A percentile compares a stretch with the other conserved stretches of the same genome.
These are phyloP conservation scores for Decapterus maruadsi DNA, from an alignment of 2,797 vertebrate species.

Conservation along the genomic window DNA sequence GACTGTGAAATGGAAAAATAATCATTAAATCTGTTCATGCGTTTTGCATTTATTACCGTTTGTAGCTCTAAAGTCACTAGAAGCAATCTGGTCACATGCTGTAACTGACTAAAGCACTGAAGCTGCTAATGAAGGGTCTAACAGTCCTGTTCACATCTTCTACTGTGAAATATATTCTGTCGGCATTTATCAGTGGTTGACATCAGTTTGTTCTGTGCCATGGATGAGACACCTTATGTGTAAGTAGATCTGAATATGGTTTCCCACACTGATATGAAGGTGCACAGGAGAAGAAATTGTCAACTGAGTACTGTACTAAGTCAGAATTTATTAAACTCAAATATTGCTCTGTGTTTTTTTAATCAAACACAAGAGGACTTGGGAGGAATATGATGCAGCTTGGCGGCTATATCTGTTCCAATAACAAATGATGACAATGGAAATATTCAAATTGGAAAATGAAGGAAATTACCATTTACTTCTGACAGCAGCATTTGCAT, in stretches of 20 bases:
- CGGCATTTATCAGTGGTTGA: constrained; percentile 41
- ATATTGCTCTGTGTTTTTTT: constrained; percentile 23
- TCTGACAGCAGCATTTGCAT: constrained; percentile 61
- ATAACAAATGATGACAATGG: constrained; percentile 69
- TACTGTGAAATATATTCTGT: constrained; percentile 38
- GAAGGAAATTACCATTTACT: constrained; percentile 62
- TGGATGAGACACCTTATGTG: neutral
- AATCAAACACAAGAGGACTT: constrained; percentile 31
- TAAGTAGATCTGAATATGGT: neutral
- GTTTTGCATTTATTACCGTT: constrained; percentile 58
- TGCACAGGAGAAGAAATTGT: neutral
- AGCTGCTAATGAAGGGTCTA: constrained; percentile 57
- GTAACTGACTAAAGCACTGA: constrained; percentile 52
- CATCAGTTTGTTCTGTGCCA: constrained; percentile 40
- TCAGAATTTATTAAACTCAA: constrained; percentile 16
- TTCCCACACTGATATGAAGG: neutral
- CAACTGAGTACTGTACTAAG: constrained; percentile 11
- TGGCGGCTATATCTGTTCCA: constrained; percentile 43
- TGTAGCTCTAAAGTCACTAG: constrained; percentile 60
- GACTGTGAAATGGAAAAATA: constrained; percentile 54
- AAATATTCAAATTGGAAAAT: constrained; percentile 60
- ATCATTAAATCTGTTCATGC: constrained; percentile 65
- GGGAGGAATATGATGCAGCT: constrained; percentile 13
- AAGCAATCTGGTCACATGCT: constrained; percentile 44
- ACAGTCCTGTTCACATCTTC: constrained; percentile 58